These are phyloP conservation scores for Pipra filicauda DNA, from an alignment of 2,113 vertebrate species.

Conservation along the genomic window DNA sequence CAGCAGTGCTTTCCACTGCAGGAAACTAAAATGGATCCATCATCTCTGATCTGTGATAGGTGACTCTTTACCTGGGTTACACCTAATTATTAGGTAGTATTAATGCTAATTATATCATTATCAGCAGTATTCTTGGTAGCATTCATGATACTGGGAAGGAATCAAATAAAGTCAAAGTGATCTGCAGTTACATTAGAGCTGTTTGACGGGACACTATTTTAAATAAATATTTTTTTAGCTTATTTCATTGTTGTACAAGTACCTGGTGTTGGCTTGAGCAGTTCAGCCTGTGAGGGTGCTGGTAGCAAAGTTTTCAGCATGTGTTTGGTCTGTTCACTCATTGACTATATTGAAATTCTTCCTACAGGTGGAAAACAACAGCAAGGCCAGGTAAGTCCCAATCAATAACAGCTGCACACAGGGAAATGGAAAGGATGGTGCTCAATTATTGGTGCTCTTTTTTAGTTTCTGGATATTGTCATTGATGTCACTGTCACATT, in stretches of 20 bases:
- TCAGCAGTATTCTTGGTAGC: background rate
- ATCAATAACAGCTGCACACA: background rate
- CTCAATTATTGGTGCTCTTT: background rate
- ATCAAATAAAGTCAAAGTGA: constrained; percentile 5
- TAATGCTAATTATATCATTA: background rate
- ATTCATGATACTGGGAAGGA: constrained; percentile 20
- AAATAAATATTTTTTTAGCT: constrained; percentile 8
- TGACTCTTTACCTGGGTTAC: background rate
- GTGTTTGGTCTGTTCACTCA: background rate
- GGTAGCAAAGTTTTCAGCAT: background rate
- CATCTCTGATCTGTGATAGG: background rate
- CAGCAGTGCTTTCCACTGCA: constrained; percentile 22
- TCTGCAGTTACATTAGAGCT: background rate
- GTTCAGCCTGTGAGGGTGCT: background rate
- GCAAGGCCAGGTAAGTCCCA: constrained; percentile 34
- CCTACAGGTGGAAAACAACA: constrained; percentile 14
- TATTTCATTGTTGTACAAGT: background rate
- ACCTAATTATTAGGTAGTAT: background rate
- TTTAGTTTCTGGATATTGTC: background rate
- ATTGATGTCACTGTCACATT: background rate
- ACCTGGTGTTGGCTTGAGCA: background rate
- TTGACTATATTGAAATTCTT: background rate
- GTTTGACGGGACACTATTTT: background rate
- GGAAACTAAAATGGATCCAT: background rate
- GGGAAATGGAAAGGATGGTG: background rate